phyloP scores from a whole-genome alignment of 2,797 vertebrate species.

The Smutsia temminckii region DNA sequence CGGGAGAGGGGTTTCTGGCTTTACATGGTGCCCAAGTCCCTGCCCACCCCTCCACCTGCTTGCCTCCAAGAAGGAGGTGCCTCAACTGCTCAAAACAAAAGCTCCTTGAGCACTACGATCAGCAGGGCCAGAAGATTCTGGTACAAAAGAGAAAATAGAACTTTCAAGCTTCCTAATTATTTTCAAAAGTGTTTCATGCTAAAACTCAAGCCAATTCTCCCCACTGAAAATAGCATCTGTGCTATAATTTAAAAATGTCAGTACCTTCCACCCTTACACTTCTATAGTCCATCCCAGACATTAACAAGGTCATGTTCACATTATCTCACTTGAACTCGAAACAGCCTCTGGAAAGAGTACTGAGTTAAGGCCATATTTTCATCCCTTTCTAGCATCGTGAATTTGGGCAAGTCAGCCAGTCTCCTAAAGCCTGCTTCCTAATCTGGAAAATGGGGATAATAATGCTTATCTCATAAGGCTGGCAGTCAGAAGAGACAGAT shows the following conservation, averaged over 20 bases:
- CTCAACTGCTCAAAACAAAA: not conserved
- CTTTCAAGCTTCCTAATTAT: not conserved
- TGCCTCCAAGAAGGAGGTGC: not conserved
- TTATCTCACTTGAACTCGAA: not conserved
- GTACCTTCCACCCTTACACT: not conserved
- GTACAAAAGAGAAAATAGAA: not conserved
- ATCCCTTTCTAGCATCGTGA: not conserved
- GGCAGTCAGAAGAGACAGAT: not conserved
- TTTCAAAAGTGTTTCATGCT: not conserved
- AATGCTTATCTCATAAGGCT: not conserved
- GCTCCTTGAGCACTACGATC: not conserved
- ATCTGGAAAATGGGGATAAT: not conserved
- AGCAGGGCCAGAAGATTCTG: not conserved
- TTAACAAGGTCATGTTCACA: not conserved
- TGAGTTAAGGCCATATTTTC: not conserved
- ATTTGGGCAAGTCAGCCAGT: not conserved
- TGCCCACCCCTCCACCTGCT: not conserved
- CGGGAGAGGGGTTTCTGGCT: not conserved
- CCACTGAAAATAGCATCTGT: not conserved
- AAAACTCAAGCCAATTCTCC: not conserved
- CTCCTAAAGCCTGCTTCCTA: not conserved
- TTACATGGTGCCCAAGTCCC: not conserved
- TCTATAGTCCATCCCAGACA: not conserved
- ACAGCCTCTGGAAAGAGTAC: not conserved
- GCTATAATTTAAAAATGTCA: not conserved